Evolutionary conservation across 2,888 invertebrate genomes (phyloP).

Genomic region (Acrobasis repandana): DNA sequence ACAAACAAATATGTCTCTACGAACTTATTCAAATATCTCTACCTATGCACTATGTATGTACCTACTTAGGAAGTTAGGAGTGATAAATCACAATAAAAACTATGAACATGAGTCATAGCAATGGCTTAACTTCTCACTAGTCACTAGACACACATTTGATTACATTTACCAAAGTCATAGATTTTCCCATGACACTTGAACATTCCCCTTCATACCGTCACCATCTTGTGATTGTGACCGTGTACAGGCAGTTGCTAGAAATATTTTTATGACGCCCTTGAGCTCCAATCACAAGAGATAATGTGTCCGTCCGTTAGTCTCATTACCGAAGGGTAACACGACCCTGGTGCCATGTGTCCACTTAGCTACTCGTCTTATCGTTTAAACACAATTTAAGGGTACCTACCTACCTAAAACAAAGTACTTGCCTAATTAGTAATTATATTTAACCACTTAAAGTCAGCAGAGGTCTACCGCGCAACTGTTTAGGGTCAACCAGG

Average conservation of each 20-base stretch:
- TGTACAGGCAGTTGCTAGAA: slow-evolving; percentile 45
- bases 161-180: slow-evolving; percentile 1
- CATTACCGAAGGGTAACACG: slow-evolving; percentile 62
- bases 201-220: slow-evolving; percentile 29
- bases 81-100: neutral
- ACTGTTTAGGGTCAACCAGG: too few species aligned
- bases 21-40: too few species aligned
- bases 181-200: slow-evolving; percentile 46
- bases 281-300: slow-evolving; percentile 72
- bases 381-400: slow-evolving; percentile 31
- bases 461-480: too few species aligned
- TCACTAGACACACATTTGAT: neutral
- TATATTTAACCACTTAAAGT: neutral
- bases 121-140: neutral
- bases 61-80: neutral
- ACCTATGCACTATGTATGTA: too few species aligned
- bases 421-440: neutral
- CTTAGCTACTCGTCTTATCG: slow-evolving; percentile 36
- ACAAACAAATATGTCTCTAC: too few species aligned
- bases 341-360: slow-evolving; percentile 65
- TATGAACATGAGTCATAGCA: neutral
- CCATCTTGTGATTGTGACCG: slow-evolving; percentile 1
- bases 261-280: slow-evolving; percentile 68
- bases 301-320: slow-evolving; percentile 57
- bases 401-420: neutral